Evolutionary conservation across 2,797 vertebrate genomes (phyloP), one percentile per base, ranked within the genome.

Genomic region (Hoplostethus mediterraneus): DNA sequence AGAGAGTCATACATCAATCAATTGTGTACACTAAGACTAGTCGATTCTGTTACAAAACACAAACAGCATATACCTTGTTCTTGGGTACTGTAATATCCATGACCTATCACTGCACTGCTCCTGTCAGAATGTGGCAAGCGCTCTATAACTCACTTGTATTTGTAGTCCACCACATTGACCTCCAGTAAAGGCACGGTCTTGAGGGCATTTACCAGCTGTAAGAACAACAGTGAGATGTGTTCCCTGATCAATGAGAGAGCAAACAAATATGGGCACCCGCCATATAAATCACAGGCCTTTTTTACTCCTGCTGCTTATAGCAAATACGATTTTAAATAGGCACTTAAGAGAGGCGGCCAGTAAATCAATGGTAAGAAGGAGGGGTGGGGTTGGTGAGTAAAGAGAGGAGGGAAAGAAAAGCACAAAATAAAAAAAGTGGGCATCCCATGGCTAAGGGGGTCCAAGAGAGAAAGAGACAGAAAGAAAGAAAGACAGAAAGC

Each of bases 131-230:
- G 77, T 65, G 47, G 71, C 28, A 8, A 64, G 45, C 6, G 12
- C 54, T 69, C 51, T 73, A 61, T 77, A 80, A 94, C 97, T 93
- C 92, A 99, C 98, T 93, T 99, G 93, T 97, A 98, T 86, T 97
- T 99, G 95, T 98, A 99, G 94, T 99, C 98, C 78, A 98, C 97
- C 80, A 97, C 94, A 71, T n/a, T 96, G 86, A 98, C 96, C 86
- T 99, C 95, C 92, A 99, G 94, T 6, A 72, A 91, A 1, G 96
- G 92, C 45, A 97, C 93, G 0, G 96, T 97, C 93, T 98, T 98
- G 91, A 99, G 90, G 68, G 97, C 97, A 49, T 91, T 96, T 77
- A 97, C 94, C 69, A 99, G 95, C 97, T 99, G 90, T 66, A 86
- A 80, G 59, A 80, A 79, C 82, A 79, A 87, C 62, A 91, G 14